Evolutionary conservation across 2,888 invertebrate species (phyloP), one percentile per base, ranked within the genome.

Genomic region (Galerucella nymphaeae): DNA sequence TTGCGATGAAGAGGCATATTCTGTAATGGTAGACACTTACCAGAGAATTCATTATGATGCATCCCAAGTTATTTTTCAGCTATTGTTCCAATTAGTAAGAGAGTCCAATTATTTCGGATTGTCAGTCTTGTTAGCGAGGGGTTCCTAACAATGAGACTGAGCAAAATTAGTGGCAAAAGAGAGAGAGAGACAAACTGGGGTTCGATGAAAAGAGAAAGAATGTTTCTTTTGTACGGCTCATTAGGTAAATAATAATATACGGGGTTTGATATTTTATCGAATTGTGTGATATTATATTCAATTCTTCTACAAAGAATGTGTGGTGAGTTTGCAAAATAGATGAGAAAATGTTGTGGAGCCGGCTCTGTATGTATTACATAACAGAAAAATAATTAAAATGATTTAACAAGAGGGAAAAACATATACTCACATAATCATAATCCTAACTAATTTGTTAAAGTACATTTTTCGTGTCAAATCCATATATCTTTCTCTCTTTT

Each of bases 1-100:
- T 88, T 88, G 80, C 87, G 86, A 87, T 86, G 87, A 87, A 85
- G 85, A 80, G 80, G 81, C 82, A 79, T 82, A 82, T 82, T 81
- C 79, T 80, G 81, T 81, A 81, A 82, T 53, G 69, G 62, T 62
- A 69, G 67, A 63, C 67, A 65, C 78, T 80, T 79, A 79, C 77
- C 75, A 68, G 70, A 75, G 80, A 77, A 79, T 80, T 80, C 80
- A 79, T 81, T 80, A 78, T 79, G 71, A 76, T 78, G 72, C 74
- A 77, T 77, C 78, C 76, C 73, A 78, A 80, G 79, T 79, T 79
- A 79, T 80, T 81, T 80, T 79, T 78, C 76, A 78, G 80, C 78
- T 80, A 80, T 80, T 79, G 80, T 80, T 72, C 80, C 79, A 80
- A 81, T 82, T 82, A 82, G 80, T 76, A 76, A 78, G 79, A 79